Evolutionary conservation across 2,113 vertebrate genomes (phyloP).

Genomic region (Onychorhynchus coronatus): DNA sequence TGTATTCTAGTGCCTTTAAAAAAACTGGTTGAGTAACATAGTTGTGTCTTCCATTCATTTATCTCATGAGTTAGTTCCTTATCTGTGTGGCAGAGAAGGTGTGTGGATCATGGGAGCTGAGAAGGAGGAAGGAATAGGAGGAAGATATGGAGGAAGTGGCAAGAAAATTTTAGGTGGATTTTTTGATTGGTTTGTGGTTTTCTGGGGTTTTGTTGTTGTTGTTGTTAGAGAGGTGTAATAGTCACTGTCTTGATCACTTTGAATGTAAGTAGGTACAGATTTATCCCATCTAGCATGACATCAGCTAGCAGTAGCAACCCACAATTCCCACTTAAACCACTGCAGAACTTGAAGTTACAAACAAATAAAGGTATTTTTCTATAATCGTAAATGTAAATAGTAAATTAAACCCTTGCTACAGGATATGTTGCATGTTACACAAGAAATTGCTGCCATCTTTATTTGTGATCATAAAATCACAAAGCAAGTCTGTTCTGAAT

Average conservation of each 20-base stretch:
- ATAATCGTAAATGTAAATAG: not conserved
- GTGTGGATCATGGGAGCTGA: not conserved
- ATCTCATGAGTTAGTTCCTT: not conserved
- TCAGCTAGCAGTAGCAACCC: constrained; percentile 5
- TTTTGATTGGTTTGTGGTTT: not conserved
- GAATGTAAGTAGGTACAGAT: not conserved
- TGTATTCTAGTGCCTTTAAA: not conserved
- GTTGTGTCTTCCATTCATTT: not conserved
- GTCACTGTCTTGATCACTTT: not conserved
- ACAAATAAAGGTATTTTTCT: not conserved
- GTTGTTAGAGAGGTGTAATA: not conserved
- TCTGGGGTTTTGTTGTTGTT: not conserved
- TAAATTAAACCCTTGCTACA: not conserved
- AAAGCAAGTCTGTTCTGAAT: not conserved
- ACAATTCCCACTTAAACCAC: not conserved
- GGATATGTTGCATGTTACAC: not conserved
- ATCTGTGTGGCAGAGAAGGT: not conserved
- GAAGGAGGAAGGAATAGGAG: not conserved
- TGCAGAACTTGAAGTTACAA: not conserved
- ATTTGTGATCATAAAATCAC: not conserved
- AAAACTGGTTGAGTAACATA: not conserved
- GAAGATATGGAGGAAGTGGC: not conserved
- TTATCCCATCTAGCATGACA: not conserved
- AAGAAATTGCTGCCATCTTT: not conserved
- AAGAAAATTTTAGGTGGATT: not conserved